A percentile compares a stretch with the other conserved stretches of the same genome.
phyloP scores from a whole-genome alignment of 1,140 invertebrate species.

The Heliothis virescens region DNA sequence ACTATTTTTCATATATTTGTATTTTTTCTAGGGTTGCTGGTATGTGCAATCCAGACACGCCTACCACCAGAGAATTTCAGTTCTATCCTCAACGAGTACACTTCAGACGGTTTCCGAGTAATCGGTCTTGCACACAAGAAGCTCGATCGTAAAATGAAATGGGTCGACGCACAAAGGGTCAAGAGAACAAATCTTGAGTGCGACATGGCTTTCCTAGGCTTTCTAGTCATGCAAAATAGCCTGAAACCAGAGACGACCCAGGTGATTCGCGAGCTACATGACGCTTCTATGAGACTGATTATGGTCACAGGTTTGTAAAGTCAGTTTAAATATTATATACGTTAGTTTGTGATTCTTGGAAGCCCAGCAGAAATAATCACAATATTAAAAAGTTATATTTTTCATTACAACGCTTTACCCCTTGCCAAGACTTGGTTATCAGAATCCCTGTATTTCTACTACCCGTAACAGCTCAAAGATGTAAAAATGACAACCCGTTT shows the following conservation, averaged over 20 bases:
- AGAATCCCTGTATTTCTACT: too few species aligned
- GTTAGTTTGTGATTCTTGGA: too few species aligned
- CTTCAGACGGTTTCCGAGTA: conserved; percentile 95
- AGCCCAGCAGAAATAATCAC: too few species aligned
- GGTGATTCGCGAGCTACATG: conserved; percentile 91
- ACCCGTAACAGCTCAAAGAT: too few species aligned
- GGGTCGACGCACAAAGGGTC: conserved; percentile 87
- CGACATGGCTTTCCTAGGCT: conserved; percentile 93
- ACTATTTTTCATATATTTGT: too few species aligned
- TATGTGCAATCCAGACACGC: conserved; percentile 83
- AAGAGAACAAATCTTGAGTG: conserved; percentile 90
- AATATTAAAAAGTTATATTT: too few species aligned
- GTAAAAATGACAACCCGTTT: too few species aligned
- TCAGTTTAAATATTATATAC: background rate
- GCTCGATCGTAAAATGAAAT: conserved; percentile 87
- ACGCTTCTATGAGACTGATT: conserved; percentile 93
- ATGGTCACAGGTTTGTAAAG: conserved; percentile 94
- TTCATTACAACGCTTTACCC: too few species aligned
- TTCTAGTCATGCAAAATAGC: conserved; percentile 96
- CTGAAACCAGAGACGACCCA: conserved; percentile 94
- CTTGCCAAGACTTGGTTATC: too few species aligned
- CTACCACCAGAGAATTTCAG: conserved; percentile 91
- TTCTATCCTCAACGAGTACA: conserved; percentile 91
- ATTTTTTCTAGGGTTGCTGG: conserved; percentile 76
- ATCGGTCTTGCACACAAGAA: conserved; percentile 93